Evolutionary conservation across 1,140 invertebrate genomes (phyloP).

Genomic region (Musca domestica): DNA sequence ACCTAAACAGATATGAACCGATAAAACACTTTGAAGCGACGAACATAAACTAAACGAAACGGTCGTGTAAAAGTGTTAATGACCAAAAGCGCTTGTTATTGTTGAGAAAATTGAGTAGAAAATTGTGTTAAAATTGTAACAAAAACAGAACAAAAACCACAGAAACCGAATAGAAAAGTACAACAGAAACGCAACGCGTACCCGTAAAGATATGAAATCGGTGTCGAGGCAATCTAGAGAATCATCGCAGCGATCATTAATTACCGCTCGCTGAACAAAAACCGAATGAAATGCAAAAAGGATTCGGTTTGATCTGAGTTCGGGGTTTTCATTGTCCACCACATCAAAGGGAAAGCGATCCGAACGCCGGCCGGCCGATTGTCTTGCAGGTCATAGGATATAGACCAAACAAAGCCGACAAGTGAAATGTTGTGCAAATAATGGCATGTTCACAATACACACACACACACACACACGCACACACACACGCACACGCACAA

Average conservation of each 20-base stretch:
- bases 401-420: not conserved
- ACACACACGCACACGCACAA: too few relatives aligned
- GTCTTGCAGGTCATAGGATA: not conserved
- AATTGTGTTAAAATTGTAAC: constrained; percentile 32
- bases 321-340: too few relatives aligned
- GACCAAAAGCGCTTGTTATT: constrained; percentile 10
- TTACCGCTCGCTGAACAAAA: too few relatives aligned
- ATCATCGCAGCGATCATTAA: too few relatives aligned
- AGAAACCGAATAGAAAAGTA: not conserved
- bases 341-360: too few relatives aligned
- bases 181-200: not conserved
- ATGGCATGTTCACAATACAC: not conserved
- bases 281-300: too few relatives aligned
- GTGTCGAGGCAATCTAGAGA: too few relatives aligned
- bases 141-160: not conserved
- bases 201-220: too few relatives aligned
- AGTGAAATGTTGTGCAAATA: constrained; percentile 6
- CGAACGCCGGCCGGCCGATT: too few relatives aligned
- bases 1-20: not conserved
- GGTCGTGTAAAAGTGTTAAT: constrained; percentile 15
- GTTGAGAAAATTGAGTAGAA: constrained; percentile 38
- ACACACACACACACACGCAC: too few relatives aligned
- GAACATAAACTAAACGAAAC: not conserved
- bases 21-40: not conserved
- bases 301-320: too few relatives aligned